Percentiles rank a stretch among this genome's conserved stretches.
phyloP scores from a whole-genome alignment of 2,797 vertebrate genomes.

The Kryptolebias ocellatus region DNA sequence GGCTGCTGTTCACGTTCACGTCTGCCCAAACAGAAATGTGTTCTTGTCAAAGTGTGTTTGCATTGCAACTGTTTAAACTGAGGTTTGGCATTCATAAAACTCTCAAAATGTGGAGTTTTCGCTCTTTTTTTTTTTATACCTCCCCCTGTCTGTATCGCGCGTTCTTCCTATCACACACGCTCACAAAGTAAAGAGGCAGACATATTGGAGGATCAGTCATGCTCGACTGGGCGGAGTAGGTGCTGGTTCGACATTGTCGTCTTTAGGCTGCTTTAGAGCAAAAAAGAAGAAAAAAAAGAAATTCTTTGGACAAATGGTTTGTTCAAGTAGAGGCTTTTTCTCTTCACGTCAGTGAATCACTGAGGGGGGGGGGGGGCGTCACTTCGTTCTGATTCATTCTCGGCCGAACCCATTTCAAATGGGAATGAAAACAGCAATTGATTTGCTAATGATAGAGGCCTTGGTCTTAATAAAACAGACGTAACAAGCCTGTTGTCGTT shows the following conservation, averaged over 20 bases:
- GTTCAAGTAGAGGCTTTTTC: slow-evolving; percentile 45
- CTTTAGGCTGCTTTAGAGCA: slow-evolving; percentile 71
- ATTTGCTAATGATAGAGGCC: slow-evolving; percentile 75
- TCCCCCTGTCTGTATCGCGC: slow-evolving; percentile 15
- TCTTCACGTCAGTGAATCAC: slow-evolving; percentile 38
- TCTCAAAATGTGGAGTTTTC: slow-evolving; percentile 35
- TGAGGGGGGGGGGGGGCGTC: slow-evolving; percentile 50
- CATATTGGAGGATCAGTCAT: slow-evolving; percentile 66
- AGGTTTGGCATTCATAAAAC: slow-evolving; percentile 39
- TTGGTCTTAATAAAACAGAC: slow-evolving; percentile 59
- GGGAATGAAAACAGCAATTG: slow-evolving; percentile 67
- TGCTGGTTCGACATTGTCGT: slow-evolving; percentile 71
- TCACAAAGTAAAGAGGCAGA: slow-evolving; percentile 30
- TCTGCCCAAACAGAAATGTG: slow-evolving; percentile 46
- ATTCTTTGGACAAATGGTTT: slow-evolving; percentile 68
- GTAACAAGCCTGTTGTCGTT: slow-evolving; percentile 59
- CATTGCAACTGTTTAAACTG: slow-evolving; percentile 17
- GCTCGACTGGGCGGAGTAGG: slow-evolving; percentile 56
- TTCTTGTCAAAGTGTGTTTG: slow-evolving; percentile 15
- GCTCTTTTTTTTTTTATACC: slow-evolving; percentile 13
- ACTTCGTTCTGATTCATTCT: slow-evolving; percentile 38
- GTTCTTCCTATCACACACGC: slow-evolving; percentile 9
- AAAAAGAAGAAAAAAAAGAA: slow-evolving; percentile 27
- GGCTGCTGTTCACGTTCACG: slow-evolving; percentile 33
- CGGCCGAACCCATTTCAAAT: slow-evolving; percentile 49